Conservation (phyloP, 2,113 vertebrate genomes). For the Sebastes fasciatus region DNA sequence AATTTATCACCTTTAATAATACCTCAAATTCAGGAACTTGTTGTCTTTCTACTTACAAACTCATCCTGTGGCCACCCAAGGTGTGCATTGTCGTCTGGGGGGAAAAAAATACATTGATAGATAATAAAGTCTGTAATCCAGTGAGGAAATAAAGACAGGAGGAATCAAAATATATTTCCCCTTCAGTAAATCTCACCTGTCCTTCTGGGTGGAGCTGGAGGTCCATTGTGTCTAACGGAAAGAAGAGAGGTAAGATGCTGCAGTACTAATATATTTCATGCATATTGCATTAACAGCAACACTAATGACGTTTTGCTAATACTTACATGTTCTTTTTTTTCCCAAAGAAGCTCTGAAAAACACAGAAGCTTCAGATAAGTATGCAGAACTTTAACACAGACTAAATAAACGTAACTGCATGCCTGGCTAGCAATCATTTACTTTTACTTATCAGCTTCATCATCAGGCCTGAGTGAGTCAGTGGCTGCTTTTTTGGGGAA, state of each 20-base stretch:
- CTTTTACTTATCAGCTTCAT: slow-evolving; percentile 29
- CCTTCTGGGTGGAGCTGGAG: slow-evolving; percentile 75
- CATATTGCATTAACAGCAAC: background rate
- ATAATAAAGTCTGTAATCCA: background rate
- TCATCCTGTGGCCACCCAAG: slow-evolving; percentile 77
- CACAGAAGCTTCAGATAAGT: slow-evolving; percentile 13
- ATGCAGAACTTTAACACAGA: background rate
- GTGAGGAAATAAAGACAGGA: background rate
- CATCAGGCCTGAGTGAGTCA: slow-evolving; percentile 6
- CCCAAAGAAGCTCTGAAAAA: slow-evolving; percentile 82
- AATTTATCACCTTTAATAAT: background rate
- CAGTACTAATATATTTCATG: background rate
- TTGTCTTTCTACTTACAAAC: slow-evolving; percentile 76
- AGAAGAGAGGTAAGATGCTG: background rate
- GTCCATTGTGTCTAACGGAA: slow-evolving; percentile 48
- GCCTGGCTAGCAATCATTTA: slow-evolving; percentile 33
- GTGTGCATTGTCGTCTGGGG: slow-evolving; percentile 66
- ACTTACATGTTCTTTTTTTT: slow-evolving; percentile 81
- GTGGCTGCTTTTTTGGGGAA: background rate
- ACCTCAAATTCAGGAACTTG: background rate
- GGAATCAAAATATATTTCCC: background rate
- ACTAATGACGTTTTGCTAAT: background rate
- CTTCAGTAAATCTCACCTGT: slow-evolving; percentile 64
- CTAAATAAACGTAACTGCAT: background rate
- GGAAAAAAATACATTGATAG: background rate